phyloP scores from a whole-genome alignment of 2,888 invertebrate species.

The Caenorhabditis panamensis region DNA sequence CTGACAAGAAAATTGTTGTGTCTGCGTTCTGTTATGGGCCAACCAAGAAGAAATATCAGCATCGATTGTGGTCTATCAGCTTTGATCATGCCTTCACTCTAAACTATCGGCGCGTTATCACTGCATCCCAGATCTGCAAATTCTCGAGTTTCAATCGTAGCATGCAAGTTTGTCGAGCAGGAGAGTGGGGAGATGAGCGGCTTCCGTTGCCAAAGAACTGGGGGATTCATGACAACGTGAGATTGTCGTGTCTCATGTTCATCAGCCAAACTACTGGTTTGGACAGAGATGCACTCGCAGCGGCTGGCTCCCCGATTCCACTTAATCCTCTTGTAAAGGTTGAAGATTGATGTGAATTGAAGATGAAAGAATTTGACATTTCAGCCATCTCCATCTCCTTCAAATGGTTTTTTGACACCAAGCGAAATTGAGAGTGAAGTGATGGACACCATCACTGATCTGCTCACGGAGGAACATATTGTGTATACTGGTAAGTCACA shows the following conservation, averaged over 20 bases:
- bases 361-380: no score
- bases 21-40: conserved; percentile 35
- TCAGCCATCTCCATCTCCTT: no score
- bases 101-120: background rate
- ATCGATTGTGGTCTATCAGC: conserved; percentile 9
- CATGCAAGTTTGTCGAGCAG: background rate
- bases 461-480: conserved; percentile 23
- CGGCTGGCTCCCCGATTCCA: no score
- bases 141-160: background rate
- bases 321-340: background rate
- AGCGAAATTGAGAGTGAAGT: conserved; percentile 30
- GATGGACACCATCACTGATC: conserved; percentile 17
- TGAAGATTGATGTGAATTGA: no score
- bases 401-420: no score
- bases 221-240: conserved; percentile 18
- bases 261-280: conserved; percentile 24
- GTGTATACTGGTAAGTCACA: conserved; percentile 8
- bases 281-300: conserved; percentile 3
- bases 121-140: conserved; percentile 7
- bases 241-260: conserved; percentile 28
- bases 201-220: conserved; percentile 11
- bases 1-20: background rate
- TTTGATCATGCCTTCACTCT: conserved; percentile 38
- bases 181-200: conserved; percentile 24
- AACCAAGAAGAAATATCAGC: background rate